Evolutionary conservation across 2,888 invertebrate genomes (phyloP), one percentile per base, ranked within the genome.

Genomic region (Romanomermis culicivorax): DNA sequence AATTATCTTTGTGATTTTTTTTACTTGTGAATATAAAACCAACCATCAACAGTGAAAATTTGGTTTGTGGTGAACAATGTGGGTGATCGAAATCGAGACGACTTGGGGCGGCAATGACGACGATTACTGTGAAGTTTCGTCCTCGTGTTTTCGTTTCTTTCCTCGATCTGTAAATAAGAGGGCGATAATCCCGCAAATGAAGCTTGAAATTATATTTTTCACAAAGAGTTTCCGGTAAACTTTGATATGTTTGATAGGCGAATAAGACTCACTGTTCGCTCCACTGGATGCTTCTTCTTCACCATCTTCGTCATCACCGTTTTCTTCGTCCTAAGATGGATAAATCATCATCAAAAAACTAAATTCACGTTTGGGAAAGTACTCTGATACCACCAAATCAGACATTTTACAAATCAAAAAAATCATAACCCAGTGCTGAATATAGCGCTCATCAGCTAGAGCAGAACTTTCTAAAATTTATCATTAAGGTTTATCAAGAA

Each of bases 91-190:
- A n/a, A n/a, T n/a, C n/a, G n/a, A n/a, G n/a, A n/a, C n/a, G n/a
- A n/a, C n/a, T n/a, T n/a, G n/a, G n/a, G n/a, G n/a, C n/a, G n/a
- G n/a, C n/a, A n/a, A n/a, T n/a, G n/a, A n/a, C n/a, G n/a, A n/a
- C n/a, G n/a, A 25, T 27, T 49, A 27, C 27, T 49, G 25, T 11
- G 26, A 14, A 14, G 27, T 4, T 7, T 56, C 56, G 3, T 52
- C 54, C 3, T 54, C 56, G 56, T 49, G 56, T 36, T 56, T 56
- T 17, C 56, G 26, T 26, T 56, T 56, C 23, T 20, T 42, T 17
- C 53, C 45, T 23, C 49, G 25, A 25, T 27, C 45, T 45, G 23
- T n/a, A 45, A n/a, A n/a, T 7, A 45, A 45, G 23, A 23, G 23
- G 23, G 23, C 45, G 17, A 36, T 36, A 36, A 36, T 36, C 36